Evolutionary conservation across 2,888 invertebrate genomes (phyloP).

Genomic region (Clivina fossor): DNA sequence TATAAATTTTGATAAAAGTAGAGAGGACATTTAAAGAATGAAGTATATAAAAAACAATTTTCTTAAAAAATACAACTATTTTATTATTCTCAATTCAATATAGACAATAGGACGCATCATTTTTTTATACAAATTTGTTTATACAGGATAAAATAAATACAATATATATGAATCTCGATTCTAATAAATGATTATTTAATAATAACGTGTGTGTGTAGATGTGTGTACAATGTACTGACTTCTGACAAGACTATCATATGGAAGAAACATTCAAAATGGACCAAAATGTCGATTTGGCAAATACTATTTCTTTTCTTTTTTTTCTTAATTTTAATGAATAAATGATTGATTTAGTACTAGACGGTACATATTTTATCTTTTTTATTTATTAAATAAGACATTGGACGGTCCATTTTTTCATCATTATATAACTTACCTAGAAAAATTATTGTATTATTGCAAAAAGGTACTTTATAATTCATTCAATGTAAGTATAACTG

Average conservation of each 20-base stretch:
- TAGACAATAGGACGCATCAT: slow-evolving; percentile 34
- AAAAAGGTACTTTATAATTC: slow-evolving; percentile 33
- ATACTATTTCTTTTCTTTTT: slow-evolving; percentile 26
- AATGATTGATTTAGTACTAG: slow-evolving; percentile 25
- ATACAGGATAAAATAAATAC: slow-evolving; percentile 35
- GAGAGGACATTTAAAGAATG: no score
- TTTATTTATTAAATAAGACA: slow-evolving; percentile 25
- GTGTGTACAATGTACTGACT: slow-evolving; percentile 34
- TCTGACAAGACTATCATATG: slow-evolving; percentile 34
- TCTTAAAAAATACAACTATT: slow-evolving; percentile 34
- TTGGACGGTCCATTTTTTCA: slow-evolving; percentile 34
- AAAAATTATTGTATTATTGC: slow-evolving; percentile 33
- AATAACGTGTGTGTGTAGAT: no score
- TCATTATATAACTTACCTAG: slow-evolving; percentile 30
- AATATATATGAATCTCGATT: slow-evolving; percentile 33
- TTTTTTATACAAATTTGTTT: slow-evolving; percentile 35
- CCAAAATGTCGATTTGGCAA: slow-evolving; percentile 34
- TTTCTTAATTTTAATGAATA: background rate
- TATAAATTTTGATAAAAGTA: no score
- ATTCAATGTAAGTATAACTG: slow-evolving; percentile 17
- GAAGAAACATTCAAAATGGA: slow-evolving; percentile 34
- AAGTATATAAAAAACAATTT: slow-evolving; percentile 3
- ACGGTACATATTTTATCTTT: slow-evolving; percentile 24
- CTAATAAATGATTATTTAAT: slow-evolving; percentile 32
- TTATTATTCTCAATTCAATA: slow-evolving; percentile 32